phyloP scores from a whole-genome alignment of 2,113 vertebrate genomes.

The Fregata magnificens region DNA sequence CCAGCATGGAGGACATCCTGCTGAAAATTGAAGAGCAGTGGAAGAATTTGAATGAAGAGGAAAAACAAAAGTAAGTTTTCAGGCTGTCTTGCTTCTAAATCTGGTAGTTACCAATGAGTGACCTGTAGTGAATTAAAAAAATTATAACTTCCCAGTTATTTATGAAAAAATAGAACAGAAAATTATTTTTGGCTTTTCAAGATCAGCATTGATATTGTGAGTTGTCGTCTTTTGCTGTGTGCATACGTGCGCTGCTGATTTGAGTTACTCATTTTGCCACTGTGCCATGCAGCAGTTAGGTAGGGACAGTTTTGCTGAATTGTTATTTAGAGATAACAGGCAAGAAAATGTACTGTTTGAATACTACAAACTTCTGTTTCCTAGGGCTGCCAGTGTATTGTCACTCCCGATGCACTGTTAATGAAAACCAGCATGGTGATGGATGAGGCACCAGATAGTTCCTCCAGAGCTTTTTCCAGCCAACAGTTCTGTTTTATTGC shows the following conservation, averaged over 20 bases:
- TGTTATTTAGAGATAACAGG: neutral
- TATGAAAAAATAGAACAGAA: constrained; percentile 70
- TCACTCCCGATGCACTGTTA: neutral
- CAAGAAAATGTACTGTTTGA: neutral
- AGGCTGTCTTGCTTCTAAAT: constrained; percentile 67
- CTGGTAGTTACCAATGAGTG: constrained; percentile 74
- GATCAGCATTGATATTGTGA: constrained; percentile 27
- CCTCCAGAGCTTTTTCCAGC: neutral
- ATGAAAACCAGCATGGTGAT: neutral
- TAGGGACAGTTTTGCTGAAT: neutral
- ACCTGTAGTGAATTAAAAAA: constrained; percentile 56
- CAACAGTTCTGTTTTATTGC: neutral
- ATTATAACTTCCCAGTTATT: constrained; percentile 28
- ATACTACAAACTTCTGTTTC: neutral
- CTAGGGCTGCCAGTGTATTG: neutral
- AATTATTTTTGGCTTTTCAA: constrained; percentile 47
- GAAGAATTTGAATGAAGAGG: constrained; percentile 86
- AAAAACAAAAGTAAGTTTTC: constrained; percentile 89
- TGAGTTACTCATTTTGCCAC: constrained; percentile 42
- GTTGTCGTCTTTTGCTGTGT: constrained; percentile 62
- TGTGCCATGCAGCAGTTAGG: neutral
- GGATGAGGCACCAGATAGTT: neutral
- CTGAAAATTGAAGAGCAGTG: constrained; percentile 79
- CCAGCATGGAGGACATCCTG: constrained; percentile 80
- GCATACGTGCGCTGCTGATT: constrained; percentile 29